These are phyloP conservation scores for Clarias laeviceps DNA, from an alignment of 2,797 vertebrate genomes.

Conservation along the genomic window DNA sequence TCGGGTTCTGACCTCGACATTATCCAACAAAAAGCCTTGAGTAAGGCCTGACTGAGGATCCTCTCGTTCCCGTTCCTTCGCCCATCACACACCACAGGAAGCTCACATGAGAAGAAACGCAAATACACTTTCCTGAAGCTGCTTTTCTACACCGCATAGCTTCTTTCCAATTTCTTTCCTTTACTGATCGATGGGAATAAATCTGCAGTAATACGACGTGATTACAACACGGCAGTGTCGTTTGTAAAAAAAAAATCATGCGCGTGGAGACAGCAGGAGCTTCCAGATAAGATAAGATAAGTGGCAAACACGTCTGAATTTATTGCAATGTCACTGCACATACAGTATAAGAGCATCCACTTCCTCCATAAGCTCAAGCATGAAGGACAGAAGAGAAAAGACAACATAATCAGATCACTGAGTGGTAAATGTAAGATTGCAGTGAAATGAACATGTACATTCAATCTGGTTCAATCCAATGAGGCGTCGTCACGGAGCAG, in stretches of 20 bases:
- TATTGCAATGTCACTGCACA: conserved; percentile 3
- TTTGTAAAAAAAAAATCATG: not conserved
- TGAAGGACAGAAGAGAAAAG: not conserved
- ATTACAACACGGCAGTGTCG: no score
- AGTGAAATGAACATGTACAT: not conserved
- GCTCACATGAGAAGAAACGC: not conserved
- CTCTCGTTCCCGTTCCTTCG: not conserved
- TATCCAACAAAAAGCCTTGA: not conserved
- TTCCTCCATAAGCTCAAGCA: no score
- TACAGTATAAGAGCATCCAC: not conserved
- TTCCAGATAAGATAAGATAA: not conserved
- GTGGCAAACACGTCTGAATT: not conserved
- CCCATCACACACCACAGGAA: not conserved
- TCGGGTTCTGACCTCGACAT: not conserved
- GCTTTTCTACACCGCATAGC: not conserved
- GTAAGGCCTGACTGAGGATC: not conserved
- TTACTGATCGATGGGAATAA: not conserved
- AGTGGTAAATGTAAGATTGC: not conserved
- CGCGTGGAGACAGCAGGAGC: not conserved
- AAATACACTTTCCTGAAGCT: not conserved
- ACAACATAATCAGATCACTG: no score
- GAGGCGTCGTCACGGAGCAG: not conserved
- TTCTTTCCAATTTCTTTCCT: not conserved
- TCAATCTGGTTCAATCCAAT: not conserved
- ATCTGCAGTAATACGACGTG: not conserved